Conservation (phyloP, 2,797 vertebrate genomes). For the Neoniphon sammara region DNA sequence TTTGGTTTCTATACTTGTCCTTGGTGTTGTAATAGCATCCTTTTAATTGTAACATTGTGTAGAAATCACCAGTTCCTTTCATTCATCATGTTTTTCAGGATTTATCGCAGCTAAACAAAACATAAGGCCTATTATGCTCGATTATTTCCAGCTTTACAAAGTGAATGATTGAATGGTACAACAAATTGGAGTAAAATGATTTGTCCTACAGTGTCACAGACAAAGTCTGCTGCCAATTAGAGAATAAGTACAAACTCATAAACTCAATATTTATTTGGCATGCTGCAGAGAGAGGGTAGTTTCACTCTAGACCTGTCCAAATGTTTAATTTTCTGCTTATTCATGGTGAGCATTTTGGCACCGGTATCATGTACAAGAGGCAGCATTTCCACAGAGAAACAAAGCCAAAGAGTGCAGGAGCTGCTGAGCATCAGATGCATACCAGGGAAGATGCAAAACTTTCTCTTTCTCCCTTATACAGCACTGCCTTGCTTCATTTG, state of each 20-base stretch:
- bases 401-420: conserved; percentile 17
- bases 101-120: conserved; percentile 35
- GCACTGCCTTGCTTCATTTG: neutral
- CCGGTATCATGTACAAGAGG: neutral
- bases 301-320: conserved; percentile 56
- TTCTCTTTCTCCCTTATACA: neutral
- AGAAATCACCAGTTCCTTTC: neutral
- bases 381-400: neutral
- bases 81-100: conserved; percentile 2
- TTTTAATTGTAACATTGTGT: neutral
- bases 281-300: conserved; percentile 31
- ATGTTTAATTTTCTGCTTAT: conserved; percentile 66
- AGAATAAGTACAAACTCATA: conserved; percentile 73
- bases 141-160: conserved; percentile 39
- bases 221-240: conserved; percentile 74
- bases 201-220: conserved; percentile 58
- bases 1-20: neutral
- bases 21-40: neutral
- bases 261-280: conserved; percentile 69
- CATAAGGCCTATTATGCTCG: conserved; percentile 31
- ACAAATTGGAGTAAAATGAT: conserved; percentile 71
- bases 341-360: conserved; percentile 50
- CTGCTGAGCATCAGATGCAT: neutral
- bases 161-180: conserved; percentile 54
- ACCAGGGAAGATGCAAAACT: neutral